Conservation (phyloP, 2,797 vertebrate species). For the Labeo calbasu region DNA sequence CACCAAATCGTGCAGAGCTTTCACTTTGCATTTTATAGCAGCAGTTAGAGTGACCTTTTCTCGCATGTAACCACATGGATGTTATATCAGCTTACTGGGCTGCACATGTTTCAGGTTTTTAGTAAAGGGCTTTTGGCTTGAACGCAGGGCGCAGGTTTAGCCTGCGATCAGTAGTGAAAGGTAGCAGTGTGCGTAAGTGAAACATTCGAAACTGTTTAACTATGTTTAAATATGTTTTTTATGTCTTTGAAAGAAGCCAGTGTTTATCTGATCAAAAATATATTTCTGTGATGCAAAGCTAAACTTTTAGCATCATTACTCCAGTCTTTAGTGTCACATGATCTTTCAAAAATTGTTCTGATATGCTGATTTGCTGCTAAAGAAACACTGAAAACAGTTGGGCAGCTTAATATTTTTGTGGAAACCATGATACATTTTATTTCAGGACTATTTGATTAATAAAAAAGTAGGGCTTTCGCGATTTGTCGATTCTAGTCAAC, state of each 20-base stretch:
- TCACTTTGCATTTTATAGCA: not conserved
- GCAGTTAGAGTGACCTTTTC: not conserved
- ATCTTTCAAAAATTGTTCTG: not conserved
- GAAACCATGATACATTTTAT: not conserved
- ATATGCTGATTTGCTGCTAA: not conserved
- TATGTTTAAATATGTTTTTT: no score
- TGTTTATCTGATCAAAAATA: not conserved
- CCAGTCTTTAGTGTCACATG: not conserved
- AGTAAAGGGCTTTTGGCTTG: constrained; percentile 16
- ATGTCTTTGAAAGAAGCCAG: not conserved
- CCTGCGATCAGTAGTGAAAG: constrained; percentile 14
- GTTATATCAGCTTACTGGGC: not conserved
- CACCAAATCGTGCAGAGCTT: not conserved
- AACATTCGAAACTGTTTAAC: not conserved
- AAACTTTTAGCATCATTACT: not conserved
- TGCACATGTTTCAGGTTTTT: constrained; percentile 32
- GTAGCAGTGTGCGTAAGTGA: not conserved
- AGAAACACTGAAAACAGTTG: not conserved
- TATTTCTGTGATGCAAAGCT: not conserved
- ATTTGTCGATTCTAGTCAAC: no score
- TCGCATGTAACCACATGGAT: not conserved
- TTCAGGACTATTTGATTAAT: not conserved
- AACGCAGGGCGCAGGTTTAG: not conserved
- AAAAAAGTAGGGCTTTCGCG: not conserved
- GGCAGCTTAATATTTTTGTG: no score